phyloP scores from a whole-genome alignment of 1,140 invertebrate species.

The Maniola jurtina region DNA sequence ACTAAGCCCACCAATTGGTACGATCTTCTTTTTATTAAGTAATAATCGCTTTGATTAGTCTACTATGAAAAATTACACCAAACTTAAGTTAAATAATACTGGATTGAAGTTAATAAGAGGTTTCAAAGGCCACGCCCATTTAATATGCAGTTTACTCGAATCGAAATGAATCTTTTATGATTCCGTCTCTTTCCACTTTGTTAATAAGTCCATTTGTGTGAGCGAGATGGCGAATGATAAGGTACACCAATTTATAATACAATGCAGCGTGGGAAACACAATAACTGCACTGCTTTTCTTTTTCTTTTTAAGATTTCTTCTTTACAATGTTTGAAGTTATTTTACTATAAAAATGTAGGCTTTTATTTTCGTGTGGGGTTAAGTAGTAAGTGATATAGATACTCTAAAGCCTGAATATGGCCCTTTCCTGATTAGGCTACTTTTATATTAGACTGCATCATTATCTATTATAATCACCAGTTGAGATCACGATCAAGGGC shows the following conservation, averaged over 20 bases:
- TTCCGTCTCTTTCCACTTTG: constrained; percentile 19
- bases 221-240: constrained; percentile 11
- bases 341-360: too few relatives aligned
- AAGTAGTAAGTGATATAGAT: too few relatives aligned
- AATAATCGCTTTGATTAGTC: neutral
- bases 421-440: too few relatives aligned
- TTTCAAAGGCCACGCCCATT: constrained; percentile 18
- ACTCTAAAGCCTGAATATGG: too few relatives aligned
- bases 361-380: too few relatives aligned
- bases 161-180: constrained; percentile 26
- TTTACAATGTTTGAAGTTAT: too few relatives aligned
- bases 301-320: neutral
- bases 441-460: too few relatives aligned
- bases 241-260: constrained; percentile 17
- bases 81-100: constrained; percentile 23
- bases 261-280: constrained; percentile 15
- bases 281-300: neutral
- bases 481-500: too few relatives aligned
- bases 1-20: too few relatives aligned
- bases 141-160: constrained; percentile 26
- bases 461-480: too few relatives aligned
- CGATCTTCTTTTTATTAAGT: too few relatives aligned
- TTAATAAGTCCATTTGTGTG: constrained; percentile 6
- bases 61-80: constrained; percentile 13
- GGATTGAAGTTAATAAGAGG: constrained; percentile 24